Percentiles rank a stretch among this genome's conserved stretches.
These are phyloP conservation scores for Heliconius himera DNA, from an alignment of 1,140 invertebrate genomes.

Conservation along the genomic window DNA sequence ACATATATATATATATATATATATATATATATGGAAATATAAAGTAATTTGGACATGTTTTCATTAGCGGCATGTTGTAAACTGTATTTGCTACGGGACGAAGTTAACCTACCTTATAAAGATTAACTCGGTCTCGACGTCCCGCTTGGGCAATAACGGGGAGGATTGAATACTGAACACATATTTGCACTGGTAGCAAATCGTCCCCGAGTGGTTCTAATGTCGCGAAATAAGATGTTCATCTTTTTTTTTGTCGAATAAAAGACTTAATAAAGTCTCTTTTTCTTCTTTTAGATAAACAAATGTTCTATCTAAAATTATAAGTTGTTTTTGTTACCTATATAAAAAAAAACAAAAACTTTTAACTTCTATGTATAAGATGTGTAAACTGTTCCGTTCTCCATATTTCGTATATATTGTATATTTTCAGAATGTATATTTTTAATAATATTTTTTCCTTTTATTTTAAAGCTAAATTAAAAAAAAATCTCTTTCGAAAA, in stretches of 20 bases:
- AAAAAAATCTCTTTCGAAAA: too few species aligned
- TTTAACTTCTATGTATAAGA: too few species aligned
- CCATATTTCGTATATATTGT: too few species aligned
- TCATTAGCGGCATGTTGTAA: conserved; percentile 15
- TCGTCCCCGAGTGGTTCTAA: conserved; percentile 48
- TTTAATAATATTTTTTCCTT: too few species aligned
- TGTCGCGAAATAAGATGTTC: conserved; percentile 44
- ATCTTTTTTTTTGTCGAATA: conserved; percentile 26
- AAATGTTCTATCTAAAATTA: background rate
- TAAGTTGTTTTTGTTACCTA: background rate
- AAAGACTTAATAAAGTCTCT: conserved; percentile 12
- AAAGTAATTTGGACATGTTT: conserved; percentile 1
- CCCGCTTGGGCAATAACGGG: conserved; percentile 49
- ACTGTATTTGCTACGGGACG: conserved; percentile 23
- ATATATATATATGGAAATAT: too few species aligned
- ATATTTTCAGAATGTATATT: too few species aligned
- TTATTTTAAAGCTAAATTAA: too few species aligned
- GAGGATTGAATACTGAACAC: conserved; percentile 58
- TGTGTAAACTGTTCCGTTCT: too few species aligned
- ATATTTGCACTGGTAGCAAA: conserved; percentile 54
- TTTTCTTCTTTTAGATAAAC: background rate
- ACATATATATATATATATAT: too few species aligned
- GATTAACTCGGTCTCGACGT: conserved; percentile 40
- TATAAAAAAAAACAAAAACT: too few species aligned
- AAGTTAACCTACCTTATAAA: conserved; percentile 45